These are phyloP conservation scores for Lithophane semibrunnea DNA, from an alignment of 2,888 invertebrate species.

Conservation along the genomic window DNA sequence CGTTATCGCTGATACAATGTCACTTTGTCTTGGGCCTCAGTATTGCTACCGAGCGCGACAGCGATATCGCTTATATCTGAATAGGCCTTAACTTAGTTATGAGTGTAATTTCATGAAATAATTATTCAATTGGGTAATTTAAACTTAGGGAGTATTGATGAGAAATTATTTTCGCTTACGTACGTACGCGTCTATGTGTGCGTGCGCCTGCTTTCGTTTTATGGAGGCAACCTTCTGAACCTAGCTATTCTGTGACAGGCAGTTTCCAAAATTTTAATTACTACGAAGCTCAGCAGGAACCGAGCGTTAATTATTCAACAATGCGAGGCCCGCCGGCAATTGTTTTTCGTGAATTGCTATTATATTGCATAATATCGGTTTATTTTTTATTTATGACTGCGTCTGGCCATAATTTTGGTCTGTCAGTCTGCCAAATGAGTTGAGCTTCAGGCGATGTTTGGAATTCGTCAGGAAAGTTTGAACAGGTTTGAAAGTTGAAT, in stretches of 20 bases:
- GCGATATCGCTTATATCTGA: too few species aligned
- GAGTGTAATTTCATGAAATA: too few species aligned
- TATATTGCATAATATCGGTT: constrained; percentile 63
- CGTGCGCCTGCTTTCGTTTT: background rate
- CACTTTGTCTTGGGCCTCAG: too few species aligned
- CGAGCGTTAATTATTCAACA: constrained; percentile 68
- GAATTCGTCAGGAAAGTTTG: constrained; percentile 27
- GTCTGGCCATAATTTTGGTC: constrained; percentile 46
- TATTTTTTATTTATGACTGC: constrained; percentile 52
- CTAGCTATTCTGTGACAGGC: constrained; percentile 12
- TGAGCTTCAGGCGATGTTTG: constrained; percentile 32
- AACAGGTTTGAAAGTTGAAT: constrained; percentile 9
- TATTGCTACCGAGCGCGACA: too few species aligned
- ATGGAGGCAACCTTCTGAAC: background rate
- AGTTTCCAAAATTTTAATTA: constrained; percentile 71
- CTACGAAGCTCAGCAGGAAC: constrained; percentile 60
- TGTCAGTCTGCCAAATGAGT: constrained; percentile 52
- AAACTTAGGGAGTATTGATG: background rate
- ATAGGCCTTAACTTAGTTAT: too few species aligned
- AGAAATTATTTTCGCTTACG: background rate
- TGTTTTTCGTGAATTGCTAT: constrained; percentile 68
- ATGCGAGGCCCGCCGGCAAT: constrained; percentile 61
- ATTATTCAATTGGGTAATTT: background rate
- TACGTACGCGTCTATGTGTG: background rate
- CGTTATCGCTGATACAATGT: too few species aligned